A percentile compares a stretch with the other conserved stretches of the same genome.
These are phyloP conservation scores for Cheilosia variabilis DNA, from an alignment of 2,888 invertebrate species.

Conservation along the genomic window DNA sequence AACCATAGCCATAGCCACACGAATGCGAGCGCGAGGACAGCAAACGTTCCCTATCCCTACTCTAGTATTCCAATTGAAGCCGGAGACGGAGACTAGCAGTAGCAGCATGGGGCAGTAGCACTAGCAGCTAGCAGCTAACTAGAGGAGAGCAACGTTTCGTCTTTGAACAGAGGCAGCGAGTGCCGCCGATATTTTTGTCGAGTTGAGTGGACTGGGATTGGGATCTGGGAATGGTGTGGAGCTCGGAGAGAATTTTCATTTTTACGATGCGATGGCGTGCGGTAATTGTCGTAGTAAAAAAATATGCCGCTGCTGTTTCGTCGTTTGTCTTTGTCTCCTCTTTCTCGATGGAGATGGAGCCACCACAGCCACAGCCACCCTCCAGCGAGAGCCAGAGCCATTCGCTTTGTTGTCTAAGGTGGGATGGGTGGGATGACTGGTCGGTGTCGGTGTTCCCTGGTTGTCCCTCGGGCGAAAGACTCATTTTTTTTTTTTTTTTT, in stretches of 20 bases:
- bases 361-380: no score
- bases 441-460: neutral
- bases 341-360: no score
- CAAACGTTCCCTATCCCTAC: constrained; percentile 19
- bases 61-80: neutral
- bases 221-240: neutral
- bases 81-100: neutral
- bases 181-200: constrained; percentile 25
- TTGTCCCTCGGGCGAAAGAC: constrained; percentile 33
- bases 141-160: constrained; percentile 12
- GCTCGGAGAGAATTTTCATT: constrained; percentile 27
- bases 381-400: neutral
- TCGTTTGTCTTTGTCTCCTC: constrained; percentile 15
- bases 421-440: neutral
- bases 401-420: constrained; percentile 61
- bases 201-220: constrained; percentile 3
- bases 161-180: constrained; percentile 47
- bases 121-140: constrained; percentile 3
- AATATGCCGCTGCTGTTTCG: constrained; percentile 33
- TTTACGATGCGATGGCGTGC: constrained; percentile 63
- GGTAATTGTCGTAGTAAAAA: constrained; percentile 67
- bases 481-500: constrained; percentile 39
- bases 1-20: constrained; percentile 43
- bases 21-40: constrained; percentile 48
- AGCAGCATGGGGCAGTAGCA: constrained; percentile 7